Evolutionary conservation across 2,888 invertebrate species (phyloP).

Genomic region (Oscheius sp.): DNA sequence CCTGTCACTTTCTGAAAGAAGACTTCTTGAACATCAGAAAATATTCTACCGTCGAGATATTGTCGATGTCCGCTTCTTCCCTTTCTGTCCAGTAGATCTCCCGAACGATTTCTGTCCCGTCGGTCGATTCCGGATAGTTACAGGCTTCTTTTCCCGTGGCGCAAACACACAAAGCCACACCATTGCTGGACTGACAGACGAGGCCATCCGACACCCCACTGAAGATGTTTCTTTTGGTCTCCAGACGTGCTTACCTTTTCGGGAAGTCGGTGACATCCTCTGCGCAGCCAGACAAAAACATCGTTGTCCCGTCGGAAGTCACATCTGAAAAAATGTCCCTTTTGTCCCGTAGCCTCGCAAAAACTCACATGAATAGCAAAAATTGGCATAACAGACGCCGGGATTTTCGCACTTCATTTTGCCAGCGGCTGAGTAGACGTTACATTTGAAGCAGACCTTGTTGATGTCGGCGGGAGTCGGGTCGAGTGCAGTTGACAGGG

Average conservation of each 20-base stretch:
- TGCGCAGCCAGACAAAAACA: slow-evolving; percentile 50
- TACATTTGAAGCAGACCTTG: slow-evolving; percentile 24
- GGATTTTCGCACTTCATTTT: slow-evolving; percentile 30
- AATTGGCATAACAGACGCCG: slow-evolving; percentile 26
- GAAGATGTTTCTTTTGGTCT: slow-evolving; percentile 1
- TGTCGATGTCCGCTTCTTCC: neutral
- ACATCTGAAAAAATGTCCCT: slow-evolving; percentile 39
- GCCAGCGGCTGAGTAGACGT: slow-evolving; percentile 26
- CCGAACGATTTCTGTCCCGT: neutral
- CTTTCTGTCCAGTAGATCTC: slow-evolving; percentile 12
- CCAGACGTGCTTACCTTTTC: neutral
- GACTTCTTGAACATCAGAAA: neutral
- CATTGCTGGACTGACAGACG: slow-evolving; percentile 44
- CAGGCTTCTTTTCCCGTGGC: slow-evolving; percentile 39
- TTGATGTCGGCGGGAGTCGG: slow-evolving; percentile 25
- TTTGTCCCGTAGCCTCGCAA: neutral
- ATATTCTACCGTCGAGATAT: neutral
- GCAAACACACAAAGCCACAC: slow-evolving; percentile 47
- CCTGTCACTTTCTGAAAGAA: slow-evolving; percentile 47
- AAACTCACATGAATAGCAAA: slow-evolving; percentile 30
- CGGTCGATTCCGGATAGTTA: slow-evolving; percentile 27
- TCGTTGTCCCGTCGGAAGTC: slow-evolving; percentile 46
- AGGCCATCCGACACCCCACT: slow-evolving; percentile 39
- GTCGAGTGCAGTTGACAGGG: neutral
- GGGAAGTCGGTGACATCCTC: slow-evolving; percentile 49